A percentile compares a stretch with the other conserved stretches of the same genome.
Conservation (phyloP, 1,140 invertebrate species). For the Drosophila varians region DNA sequence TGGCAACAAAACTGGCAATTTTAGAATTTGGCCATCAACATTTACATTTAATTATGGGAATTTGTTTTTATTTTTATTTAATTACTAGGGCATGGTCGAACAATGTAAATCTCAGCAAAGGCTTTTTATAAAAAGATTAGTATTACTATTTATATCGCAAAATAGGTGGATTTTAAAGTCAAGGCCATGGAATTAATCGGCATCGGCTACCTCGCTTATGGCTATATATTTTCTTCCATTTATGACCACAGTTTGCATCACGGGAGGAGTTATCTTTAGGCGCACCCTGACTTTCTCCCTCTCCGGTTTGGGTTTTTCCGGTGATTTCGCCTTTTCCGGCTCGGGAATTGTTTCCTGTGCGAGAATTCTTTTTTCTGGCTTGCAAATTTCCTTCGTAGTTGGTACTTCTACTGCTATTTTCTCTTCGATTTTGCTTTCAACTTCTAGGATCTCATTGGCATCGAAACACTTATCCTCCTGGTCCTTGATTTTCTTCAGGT, state of each 20-base stretch:
- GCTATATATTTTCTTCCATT: slow-evolving; percentile 55
- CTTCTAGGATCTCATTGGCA: too few species aligned
- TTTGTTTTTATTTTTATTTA: background rate
- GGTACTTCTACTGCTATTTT: too few species aligned
- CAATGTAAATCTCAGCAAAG: too few species aligned
- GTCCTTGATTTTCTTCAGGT: background rate
- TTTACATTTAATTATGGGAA: background rate
- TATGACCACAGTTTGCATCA: slow-evolving; percentile 50
- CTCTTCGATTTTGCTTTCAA: background rate
- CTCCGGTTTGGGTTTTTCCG: background rate
- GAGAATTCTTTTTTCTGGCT: too few species aligned
- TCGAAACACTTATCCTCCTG: background rate
- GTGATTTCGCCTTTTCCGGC: background rate
- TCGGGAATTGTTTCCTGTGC: background rate
- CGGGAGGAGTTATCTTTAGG: slow-evolving; percentile 3
- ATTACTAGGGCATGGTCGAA: background rate
- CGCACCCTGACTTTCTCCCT: background rate
- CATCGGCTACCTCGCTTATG: slow-evolving; percentile 40
- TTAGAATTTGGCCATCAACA: slow-evolving; percentile 5
- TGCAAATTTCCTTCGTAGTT: background rate
- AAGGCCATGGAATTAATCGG: background rate
- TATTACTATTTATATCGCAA: background rate
- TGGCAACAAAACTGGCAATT: slow-evolving; percentile 26
- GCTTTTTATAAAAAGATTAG: too few species aligned
- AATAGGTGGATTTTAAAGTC: background rate